Evolutionary conservation across 2,888 invertebrate genomes (phyloP), one percentile per base, ranked within the genome.

Genomic region (Mellilla xanthometata): DNA sequence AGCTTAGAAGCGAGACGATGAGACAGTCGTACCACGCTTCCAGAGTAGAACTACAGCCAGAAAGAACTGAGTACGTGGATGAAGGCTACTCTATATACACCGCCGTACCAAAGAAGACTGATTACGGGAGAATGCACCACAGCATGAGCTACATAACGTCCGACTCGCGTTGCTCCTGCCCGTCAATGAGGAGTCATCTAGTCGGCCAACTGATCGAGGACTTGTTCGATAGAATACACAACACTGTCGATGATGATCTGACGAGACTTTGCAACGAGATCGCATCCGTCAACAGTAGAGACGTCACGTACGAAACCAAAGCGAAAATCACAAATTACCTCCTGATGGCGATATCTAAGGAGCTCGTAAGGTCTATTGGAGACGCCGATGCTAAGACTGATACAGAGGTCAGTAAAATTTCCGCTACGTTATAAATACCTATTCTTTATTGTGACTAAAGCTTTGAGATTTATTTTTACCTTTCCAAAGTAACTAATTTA

Each of bases 311-410:
- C 36, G 85, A 88, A 66, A 81, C 84, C 74, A 88, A 86, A 81
- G 80, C 86, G 52, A 88, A 88, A 76, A 89, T 89, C 56, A 86
- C 81, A 51, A 89, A 89, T 80, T 89, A 88, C 72, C 84, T 89
- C 59, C 68, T 89, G 65, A 86, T 88, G 86, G 88, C 88, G 66
- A 89, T 89, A 68, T 89, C 89, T 31, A 89, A 89, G 69, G 89
- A 89, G 62, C 82, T 89, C 43, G 87, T 89, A 56, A 81, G 89
- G 62, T 89, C 89, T 28, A 89, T 89, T 51, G 89, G 89, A 39
- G 89, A 89, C 51, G 89, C 89, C 9, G 89, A 89, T 52, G 88
- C 88, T 60, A 89, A 89, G 76, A 89, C 89, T 67, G 89, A 89
- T 66, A 87, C 89, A 29, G 88, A 89, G 88, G 89, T 87, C 60